Conservation (phyloP, 1,140 invertebrate species). For the Myzus persicae region DNA sequence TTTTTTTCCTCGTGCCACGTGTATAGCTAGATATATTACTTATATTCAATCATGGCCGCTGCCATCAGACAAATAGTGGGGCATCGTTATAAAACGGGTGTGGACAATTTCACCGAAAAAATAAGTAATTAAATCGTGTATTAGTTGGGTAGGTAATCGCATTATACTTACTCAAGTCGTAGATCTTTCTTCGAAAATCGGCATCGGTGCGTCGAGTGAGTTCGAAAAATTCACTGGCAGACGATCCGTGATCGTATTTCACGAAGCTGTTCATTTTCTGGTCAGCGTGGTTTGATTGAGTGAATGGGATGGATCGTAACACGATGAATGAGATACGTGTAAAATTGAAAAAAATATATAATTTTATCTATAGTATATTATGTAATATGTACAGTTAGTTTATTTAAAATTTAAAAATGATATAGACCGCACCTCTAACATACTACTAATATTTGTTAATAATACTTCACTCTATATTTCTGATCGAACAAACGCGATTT, state of each 20-base stretch:
- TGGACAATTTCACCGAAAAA: neutral
- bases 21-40: neutral
- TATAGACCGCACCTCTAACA: neutral
- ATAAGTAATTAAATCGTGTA: neutral
- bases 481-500: neutral
- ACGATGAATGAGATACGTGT: neutral
- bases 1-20: neutral
- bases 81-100: neutral
- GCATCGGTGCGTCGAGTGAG: neutral
- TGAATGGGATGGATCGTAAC: neutral
- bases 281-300: fast-evolving
- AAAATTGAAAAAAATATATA: neutral
- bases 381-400: neutral
- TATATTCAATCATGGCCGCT: neutral
- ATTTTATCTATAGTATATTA: neutral
- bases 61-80: neutral
- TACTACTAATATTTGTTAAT: neutral
- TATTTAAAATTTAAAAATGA: neutral
- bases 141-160: neutral
- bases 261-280: neutral
- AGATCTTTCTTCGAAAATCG: neutral
- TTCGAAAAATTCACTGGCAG: neutral
- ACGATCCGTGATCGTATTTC: neutral
- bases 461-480: neutral
- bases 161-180: neutral